Base-by-base conservation (phyloP, 2,888 invertebrate genomes). In the Ctena decussata region DNA sequence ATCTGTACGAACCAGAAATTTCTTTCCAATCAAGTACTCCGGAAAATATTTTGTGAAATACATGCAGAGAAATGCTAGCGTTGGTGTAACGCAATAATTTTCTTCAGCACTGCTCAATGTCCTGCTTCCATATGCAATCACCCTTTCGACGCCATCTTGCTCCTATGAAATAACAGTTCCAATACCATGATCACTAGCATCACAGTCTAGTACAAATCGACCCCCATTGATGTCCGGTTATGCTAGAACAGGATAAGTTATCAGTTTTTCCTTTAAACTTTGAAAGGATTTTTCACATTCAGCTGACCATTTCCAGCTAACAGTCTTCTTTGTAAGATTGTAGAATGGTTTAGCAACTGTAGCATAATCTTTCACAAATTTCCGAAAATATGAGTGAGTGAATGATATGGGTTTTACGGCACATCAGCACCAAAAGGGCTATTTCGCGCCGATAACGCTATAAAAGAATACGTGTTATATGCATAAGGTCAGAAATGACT, bases 81-180 rank as follows among this genome's bases (percentile, higher is more conserved):
- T 81, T 60, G 79, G 35, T 8, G 89, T 89, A 0, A 80, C 82
- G 70, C 88, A 90, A 41, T 89, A 90, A 21, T 78, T 80, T n/a
- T 80, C 21, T 46, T 89, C 85, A 3, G 84, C 53, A n/a, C 73
- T 80, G 21, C 60, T 32, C 8, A 89, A 32, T 0, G 78, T 69
- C 60, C 75, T 74, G 77, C 89, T 88, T 11, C 70, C 87, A 69
- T 86, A 91, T 8, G 80, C 75, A n/a, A n/a, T n/a, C n/a, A n/a
- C n/a, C n/a, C n/a, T n/a, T n/a, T n/a, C n/a, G n/a, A n/a, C n/a
- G n/a, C 88, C 87, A 15, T 87, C 78, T 30, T 91, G 83, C 0
- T 77, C 32, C 71, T 91, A 90, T n/a, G 83, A 82, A 1, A 90
- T 71, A 27, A 81, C 84, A 6, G 87, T 90, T 30, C 92, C 91